Conservation (phyloP, 2,113 vertebrate genomes). For the Crotalus horridus region DNA sequence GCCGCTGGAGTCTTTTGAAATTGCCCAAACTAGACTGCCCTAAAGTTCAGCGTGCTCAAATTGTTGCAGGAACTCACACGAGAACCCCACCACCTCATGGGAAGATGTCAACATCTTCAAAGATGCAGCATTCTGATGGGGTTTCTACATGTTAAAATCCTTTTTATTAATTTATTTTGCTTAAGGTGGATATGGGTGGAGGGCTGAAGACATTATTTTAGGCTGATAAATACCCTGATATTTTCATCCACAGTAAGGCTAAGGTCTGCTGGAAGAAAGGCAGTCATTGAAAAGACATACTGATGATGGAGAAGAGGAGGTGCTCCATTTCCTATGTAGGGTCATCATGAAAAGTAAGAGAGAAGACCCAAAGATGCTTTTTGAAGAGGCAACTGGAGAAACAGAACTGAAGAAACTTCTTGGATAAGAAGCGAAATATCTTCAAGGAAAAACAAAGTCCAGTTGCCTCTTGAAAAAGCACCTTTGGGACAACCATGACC, state of each 20-base stretch:
- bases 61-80: not conserved
- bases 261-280: not conserved
- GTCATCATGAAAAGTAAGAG: not conserved
- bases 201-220: not conserved
- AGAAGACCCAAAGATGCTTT: not conserved
- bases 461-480: not conserved
- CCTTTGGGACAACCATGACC: not conserved
- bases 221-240: not conserved
- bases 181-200: not conserved
- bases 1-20: not conserved
- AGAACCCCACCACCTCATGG: not conserved
- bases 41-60: not conserved
- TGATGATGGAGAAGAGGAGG: not conserved
- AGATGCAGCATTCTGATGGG: not conserved
- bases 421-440: not conserved
- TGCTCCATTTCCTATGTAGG: not conserved
- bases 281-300: too few species aligned
- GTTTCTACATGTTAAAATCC: not conserved
- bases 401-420: not conserved
- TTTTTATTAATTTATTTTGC: not conserved
- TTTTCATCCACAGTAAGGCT: not conserved
- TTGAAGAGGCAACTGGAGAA: not conserved
- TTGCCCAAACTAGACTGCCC: not conserved
- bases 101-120: not conserved
- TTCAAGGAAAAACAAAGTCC: not conserved